Percentiles rank a stretch among this genome's conserved stretches.
Evolutionary conservation across 2,113 vertebrate genomes (phyloP).

Genomic region (Entelurus aequoreus): DNA sequence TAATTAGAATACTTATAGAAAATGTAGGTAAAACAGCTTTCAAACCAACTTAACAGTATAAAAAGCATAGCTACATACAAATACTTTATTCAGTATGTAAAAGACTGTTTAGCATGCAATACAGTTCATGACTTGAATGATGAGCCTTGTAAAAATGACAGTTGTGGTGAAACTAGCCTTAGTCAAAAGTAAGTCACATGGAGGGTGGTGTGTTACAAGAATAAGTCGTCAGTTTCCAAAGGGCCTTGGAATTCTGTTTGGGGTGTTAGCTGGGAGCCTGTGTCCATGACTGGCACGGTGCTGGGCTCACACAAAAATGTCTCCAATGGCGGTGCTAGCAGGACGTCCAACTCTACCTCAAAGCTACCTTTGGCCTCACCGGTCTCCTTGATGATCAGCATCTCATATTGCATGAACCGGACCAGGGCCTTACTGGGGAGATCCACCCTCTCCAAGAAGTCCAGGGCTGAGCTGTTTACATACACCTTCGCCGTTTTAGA

Average conservation of each 20-base stretch:
- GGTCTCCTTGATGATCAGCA: slow-evolving; percentile 72
- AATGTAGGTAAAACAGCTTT: no score
- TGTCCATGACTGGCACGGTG: slow-evolving; percentile 42
- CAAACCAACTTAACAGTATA: no score
- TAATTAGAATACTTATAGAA: no score
- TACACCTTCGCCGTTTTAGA: slow-evolving; percentile 76
- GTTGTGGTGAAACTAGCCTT: no score
- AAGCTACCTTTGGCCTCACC: slow-evolving; percentile 79
- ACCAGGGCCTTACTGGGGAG: slow-evolving; percentile 77
- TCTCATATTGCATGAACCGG: slow-evolving; percentile 81
- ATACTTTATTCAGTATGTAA: no score
- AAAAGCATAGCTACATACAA: no score
- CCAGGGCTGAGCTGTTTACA: slow-evolving; percentile 69
- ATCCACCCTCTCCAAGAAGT: slow-evolving; percentile 78
- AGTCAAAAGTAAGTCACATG: not conserved
- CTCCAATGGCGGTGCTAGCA: slow-evolving; percentile 70
- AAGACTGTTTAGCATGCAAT: no score
- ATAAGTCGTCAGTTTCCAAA: slow-evolving; percentile 44
- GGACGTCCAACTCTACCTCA: slow-evolving; percentile 75
- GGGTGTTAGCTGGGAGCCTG: not conserved
- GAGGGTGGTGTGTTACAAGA: not conserved
- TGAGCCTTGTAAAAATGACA: no score
- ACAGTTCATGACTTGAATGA: no score
- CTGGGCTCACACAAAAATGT: slow-evolving; percentile 36
- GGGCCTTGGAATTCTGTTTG: slow-evolving; percentile 12